Base-by-base conservation (phyloP, 2,113 vertebrate species). In the Megaceryle maxima region DNA sequence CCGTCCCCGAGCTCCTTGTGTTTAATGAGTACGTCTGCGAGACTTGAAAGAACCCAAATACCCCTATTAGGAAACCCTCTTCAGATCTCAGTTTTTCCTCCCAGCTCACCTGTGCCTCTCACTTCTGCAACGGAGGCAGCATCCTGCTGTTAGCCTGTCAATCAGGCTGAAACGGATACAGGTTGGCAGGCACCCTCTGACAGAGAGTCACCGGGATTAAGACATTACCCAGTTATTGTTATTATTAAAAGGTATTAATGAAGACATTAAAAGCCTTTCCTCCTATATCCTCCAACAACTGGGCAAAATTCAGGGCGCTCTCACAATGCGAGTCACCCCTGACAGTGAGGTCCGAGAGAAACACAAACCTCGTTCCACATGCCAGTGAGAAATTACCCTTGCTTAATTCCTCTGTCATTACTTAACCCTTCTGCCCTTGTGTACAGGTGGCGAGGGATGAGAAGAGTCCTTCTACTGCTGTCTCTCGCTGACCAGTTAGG, bases 81-180 rank as follows among this genome's bases (percentile, higher is more conserved):
- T 97, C 92, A 97, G 87, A 97, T 93, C 75, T 93, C 89, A 5
- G 87, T 68, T 79, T 89, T 66, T 55, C 83, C 85, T 93, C 55
- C 18, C 60, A 63, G 94, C 87, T 96, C 94, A 94, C 96, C 94
- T 96, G 94, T 87, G 91, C 92, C 96, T 87, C 91, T 93, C 21
- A 26, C 72, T 94, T 64, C 88, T 21, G 92, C 56, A 3, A 50
- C 0, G 43, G 82, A 95, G 94, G 78, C 82, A 94, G 95, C 74
- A 72, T 92, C 96, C 97, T 62, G 96, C 97, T 97, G 97, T 68
- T 90, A 87, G 94, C 84, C 90, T 33, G 26, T 94, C 97, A 95
- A 72, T 95, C 97, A 90, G 63, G 55, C 5, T 43, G 88, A 60
- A 86, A 93, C 5, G 35, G 94, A 81, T 79, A 66, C 60, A 57